Conservation (phyloP, 2,113 vertebrate genomes). For the Myiagra hebetior region DNA sequence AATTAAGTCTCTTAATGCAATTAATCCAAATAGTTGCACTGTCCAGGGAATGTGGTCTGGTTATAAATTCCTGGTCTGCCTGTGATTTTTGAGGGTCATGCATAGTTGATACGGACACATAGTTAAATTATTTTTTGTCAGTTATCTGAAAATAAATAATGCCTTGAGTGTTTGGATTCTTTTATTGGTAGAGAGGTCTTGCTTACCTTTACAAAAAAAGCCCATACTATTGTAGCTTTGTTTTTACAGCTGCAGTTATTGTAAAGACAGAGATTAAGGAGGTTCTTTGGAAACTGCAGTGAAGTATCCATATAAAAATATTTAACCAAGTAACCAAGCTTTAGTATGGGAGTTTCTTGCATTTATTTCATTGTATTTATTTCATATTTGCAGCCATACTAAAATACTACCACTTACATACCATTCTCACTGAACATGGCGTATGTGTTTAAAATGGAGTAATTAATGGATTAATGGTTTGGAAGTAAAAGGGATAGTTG, state of each 20-base stretch:
- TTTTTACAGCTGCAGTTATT: not conserved
- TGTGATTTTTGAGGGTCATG: not conserved
- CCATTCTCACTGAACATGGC: not conserved
- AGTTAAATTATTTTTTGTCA: not conserved
- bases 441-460: not conserved
- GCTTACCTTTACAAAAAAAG: not conserved
- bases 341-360: not conserved
- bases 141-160: not conserved
- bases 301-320: not conserved
- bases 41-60: not conserved
- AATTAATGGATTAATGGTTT: not conserved
- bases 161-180: not conserved
- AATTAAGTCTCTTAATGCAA: constrained; percentile 15
- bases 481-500: not conserved
- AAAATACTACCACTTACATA: not conserved
- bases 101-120: not conserved
- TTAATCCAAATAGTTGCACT: constrained; percentile 10
- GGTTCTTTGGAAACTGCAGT: not conserved
- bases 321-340: not conserved
- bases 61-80: not conserved
- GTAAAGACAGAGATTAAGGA: not conserved
- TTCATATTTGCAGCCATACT: not conserved
- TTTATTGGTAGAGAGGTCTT: not conserved
- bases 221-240: not conserved
- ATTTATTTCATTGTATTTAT: not conserved